These are phyloP conservation scores for Bimastos eiseni DNA, from an alignment of 2,888 invertebrate species.

Conservation along the genomic window DNA sequence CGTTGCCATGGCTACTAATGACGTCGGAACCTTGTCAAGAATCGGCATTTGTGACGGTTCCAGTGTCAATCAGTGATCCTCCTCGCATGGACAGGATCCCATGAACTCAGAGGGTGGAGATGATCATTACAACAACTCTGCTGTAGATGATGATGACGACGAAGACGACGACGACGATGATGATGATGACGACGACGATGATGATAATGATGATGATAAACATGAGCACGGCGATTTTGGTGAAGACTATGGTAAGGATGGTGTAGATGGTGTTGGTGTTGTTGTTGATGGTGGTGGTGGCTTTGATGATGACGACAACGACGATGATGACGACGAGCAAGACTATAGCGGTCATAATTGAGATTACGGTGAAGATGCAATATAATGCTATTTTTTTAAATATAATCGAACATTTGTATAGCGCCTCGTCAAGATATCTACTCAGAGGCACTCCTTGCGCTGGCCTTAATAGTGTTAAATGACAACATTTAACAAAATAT, in stretches of 20 bases:
- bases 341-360: too few species aligned
- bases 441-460: too few species aligned
- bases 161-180: neutral
- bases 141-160: neutral
- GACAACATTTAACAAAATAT: too few species aligned
- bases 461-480: too few species aligned
- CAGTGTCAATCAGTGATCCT: neutral
- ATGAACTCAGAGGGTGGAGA: neutral
- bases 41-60: neutral
- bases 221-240: neutral
- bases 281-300: neutral
- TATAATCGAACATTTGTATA: too few species aligned
- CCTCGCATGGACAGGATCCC: neutral
- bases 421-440: too few species aligned
- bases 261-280: neutral
- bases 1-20: neutral
- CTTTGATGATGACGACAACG: too few species aligned
- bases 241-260: neutral
- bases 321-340: neutral
- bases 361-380: too few species aligned
- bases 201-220: neutral
- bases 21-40: neutral
- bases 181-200: neutral
- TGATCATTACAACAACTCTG: neutral
- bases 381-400: too few species aligned